phyloP scores from a whole-genome alignment of 1,140 invertebrate genomes.

The Glomeris maerens region DNA sequence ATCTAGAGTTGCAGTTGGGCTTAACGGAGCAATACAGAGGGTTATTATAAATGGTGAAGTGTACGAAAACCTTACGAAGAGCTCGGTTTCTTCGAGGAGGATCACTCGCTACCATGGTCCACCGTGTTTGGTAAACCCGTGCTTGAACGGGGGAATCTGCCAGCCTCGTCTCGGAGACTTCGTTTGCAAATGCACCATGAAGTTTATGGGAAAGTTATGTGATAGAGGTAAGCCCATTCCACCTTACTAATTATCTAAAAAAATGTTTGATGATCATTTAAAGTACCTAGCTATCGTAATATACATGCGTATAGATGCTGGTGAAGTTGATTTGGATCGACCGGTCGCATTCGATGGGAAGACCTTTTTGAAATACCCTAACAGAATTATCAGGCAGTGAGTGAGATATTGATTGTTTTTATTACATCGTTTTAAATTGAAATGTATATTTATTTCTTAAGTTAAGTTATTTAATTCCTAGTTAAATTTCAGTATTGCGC shows the following conservation, averaged over 20 bases:
- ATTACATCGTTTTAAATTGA: background rate
- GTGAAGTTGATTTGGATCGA: conserved; percentile 35
- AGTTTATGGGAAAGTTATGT: conserved; percentile 52
- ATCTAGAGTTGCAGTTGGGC: conserved; percentile 53
- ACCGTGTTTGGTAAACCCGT: conserved; percentile 49
- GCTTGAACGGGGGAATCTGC: conserved; percentile 59
- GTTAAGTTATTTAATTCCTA: too few relatives aligned
- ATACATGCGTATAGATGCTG: conserved; percentile 31
- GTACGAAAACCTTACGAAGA: conserved; percentile 33
- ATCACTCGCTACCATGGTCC: conserved; percentile 48
- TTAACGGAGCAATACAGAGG: conserved; percentile 68
- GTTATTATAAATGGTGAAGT: conserved; percentile 62
- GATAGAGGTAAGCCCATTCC: conserved; percentile 45
- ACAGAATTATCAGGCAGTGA: conserved; percentile 44
- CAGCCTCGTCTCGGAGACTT: conserved; percentile 53
- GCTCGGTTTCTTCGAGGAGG: conserved; percentile 30
- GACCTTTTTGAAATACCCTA: conserved; percentile 45
- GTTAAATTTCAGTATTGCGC: too few relatives aligned
- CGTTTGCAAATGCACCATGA: conserved; percentile 50
- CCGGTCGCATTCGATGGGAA: conserved; percentile 48
- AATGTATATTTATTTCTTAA: too few relatives aligned
- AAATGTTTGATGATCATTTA: background rate
- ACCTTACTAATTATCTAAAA: background rate
- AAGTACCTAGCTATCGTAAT: conserved; percentile 19
- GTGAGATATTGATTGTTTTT: conserved; percentile 37